Conservation (phyloP, 2,797 vertebrate genomes). For the Strix occidentalis region DNA sequence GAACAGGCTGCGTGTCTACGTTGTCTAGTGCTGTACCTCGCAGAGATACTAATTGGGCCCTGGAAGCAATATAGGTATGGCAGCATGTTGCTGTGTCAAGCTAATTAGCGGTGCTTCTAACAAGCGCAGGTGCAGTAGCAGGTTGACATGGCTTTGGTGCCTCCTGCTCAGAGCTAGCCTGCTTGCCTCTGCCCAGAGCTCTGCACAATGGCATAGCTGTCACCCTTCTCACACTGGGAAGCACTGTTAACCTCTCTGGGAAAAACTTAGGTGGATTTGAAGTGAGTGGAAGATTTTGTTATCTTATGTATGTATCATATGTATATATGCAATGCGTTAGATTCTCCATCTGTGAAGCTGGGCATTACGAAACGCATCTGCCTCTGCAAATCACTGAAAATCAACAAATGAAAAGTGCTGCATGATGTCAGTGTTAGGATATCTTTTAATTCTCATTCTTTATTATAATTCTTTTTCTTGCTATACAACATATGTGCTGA, state of each 20-base stretch:
- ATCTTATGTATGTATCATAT: too few relatives aligned
- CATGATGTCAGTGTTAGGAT: neutral
- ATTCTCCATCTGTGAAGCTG: slow-evolving; percentile 11
- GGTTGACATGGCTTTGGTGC: slow-evolving; percentile 23
- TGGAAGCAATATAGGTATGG: slow-evolving; percentile 54
- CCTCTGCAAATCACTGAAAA: slow-evolving; percentile 4
- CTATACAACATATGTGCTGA: neutral
- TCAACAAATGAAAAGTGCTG: neutral
- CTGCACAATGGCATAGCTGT: neutral
- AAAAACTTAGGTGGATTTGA: neutral
- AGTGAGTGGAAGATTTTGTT: neutral
- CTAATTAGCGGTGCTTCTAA: slow-evolving; percentile 61
- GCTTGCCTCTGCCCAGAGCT: slow-evolving; percentile 10
- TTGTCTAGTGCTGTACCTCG: neutral
- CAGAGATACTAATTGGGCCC: slow-evolving; percentile 60
- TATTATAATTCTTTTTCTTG: neutral
- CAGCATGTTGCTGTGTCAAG: slow-evolving; percentile 51
- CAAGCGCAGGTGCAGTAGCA: slow-evolving; percentile 11
- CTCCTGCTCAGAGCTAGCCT: neutral
- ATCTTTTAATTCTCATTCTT: slow-evolving; percentile 16
- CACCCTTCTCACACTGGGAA: neutral
- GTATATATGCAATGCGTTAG: neutral
- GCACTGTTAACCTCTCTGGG: neutral
- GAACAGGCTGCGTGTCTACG: neutral
- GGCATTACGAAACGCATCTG: neutral